Percentiles rank a stretch among this genome's conserved stretches.
Evolutionary conservation across 2,113 vertebrate species (phyloP).

Genomic region (Pituophis catenifer): DNA sequence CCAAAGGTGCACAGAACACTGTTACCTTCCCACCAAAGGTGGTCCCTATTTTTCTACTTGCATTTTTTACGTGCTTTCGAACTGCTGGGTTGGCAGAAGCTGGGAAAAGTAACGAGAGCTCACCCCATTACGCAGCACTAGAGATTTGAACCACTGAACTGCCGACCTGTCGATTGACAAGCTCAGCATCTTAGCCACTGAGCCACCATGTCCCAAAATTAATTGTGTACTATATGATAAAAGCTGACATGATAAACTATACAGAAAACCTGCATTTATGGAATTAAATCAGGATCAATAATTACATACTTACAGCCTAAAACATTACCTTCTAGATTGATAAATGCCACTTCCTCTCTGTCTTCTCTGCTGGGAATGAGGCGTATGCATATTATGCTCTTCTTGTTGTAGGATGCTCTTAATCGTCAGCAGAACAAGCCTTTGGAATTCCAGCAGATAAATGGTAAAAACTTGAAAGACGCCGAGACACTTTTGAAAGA

Average conservation of each 20-base stretch:
- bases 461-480: slow-evolving; percentile 74
- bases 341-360: neutral
- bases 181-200: too few relatives aligned
- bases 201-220: neutral
- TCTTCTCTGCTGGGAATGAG: neutral
- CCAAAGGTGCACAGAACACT: too few relatives aligned
- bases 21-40: too few relatives aligned
- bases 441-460: slow-evolving; percentile 77
- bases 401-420: slow-evolving; percentile 73
- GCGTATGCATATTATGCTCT: neutral
- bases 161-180: too few relatives aligned
- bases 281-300: neutral
- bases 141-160: too few relatives aligned
- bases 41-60: too few relatives aligned
- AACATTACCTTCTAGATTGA: neutral
- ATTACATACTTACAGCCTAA: too few relatives aligned
- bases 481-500: slow-evolving; percentile 87
- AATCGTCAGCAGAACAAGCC: slow-evolving; percentile 58
- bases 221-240: neutral
- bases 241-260: too few relatives aligned
- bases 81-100: too few relatives aligned
- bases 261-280: neutral
- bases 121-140: too few relatives aligned
- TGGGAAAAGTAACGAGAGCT: too few relatives aligned
- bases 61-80: too few relatives aligned